phyloP scores from a whole-genome alignment of 2,113 vertebrate species.

The Carassius carassius region DNA sequence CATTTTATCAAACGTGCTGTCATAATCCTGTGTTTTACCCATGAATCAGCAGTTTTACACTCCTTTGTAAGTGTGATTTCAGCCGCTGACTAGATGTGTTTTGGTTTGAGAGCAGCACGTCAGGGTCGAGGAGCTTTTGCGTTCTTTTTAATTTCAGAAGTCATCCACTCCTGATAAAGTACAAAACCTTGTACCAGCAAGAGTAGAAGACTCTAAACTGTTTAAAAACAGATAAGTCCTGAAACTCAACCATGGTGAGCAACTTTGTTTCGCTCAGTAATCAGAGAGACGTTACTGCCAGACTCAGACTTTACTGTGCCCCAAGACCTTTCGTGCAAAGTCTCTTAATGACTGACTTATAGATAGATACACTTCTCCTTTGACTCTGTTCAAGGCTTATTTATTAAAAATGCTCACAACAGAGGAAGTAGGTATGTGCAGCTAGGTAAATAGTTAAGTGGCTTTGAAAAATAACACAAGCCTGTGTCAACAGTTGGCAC shows the following conservation, averaged over 20 bases:
- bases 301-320: neutral
- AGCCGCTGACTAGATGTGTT: neutral
- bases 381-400: slow-evolving; percentile 31
- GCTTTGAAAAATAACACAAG: slow-evolving; percentile 4
- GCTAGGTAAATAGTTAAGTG: slow-evolving; percentile 36
- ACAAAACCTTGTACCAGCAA: slow-evolving; percentile 26
- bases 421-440: slow-evolving; percentile 10
- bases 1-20: neutral
- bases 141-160: slow-evolving; percentile 19
- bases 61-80: neutral
- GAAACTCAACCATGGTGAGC: neutral
- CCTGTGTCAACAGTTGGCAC: slow-evolving; percentile 8
- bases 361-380: slow-evolving; percentile 32
- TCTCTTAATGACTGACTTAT: slow-evolving; percentile 7
- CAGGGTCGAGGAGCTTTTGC: neutral
- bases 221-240: neutral
- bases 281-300: neutral
- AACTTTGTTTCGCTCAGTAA: neutral
- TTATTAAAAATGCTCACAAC: slow-evolving; percentile 15
- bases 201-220: neutral
- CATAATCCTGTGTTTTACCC: neutral
- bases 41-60: slow-evolving; percentile 33
- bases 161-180: slow-evolving; percentile 33
- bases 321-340: neutral
- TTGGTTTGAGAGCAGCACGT: slow-evolving; percentile 18